Evolutionary conservation across 2,113 vertebrate species (phyloP), one percentile per base, ranked within the genome.

Genomic region (Paralichthys olivaceus): DNA sequence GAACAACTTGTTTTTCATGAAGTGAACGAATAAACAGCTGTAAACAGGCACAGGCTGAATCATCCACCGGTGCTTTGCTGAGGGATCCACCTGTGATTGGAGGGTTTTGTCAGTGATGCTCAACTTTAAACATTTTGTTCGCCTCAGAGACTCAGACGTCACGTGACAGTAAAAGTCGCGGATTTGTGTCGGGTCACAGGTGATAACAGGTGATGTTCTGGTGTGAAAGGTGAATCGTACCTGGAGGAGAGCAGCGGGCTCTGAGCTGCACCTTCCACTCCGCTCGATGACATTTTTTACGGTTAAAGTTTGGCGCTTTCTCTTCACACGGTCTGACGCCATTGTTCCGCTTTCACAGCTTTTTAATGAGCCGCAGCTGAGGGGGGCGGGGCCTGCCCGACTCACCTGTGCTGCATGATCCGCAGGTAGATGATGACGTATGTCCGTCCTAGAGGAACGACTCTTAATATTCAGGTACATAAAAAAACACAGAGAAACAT

Each of bases 241-340:
- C 94, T 93, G 75, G 85, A 79, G 65, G 92, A 91, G 60, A 87
- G 80, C 81, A 78, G 86, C 62, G 94, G 93, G 72, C 90, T 93
- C 67, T 84, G 90, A 15, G 84, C 81, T 45, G 88, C 76, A 4
- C 89, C 56, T 72, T 93, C 91, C 77, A 92, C 85, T 81, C 82
- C 58, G 53, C 84, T 90, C 34, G 75, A 79, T 66, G 92, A 93
- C 88, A 90, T 92, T 15, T 8, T 25, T 37, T 20, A 45, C 57
- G 20, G 43, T 60, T 76, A 77, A 67, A 62, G 54, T 69, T 77
- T 79, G 47, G 85, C 81, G 74, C 83, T 88, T 75, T 68, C 66
- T 0, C 61, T 82, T 81, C 72, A 64, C 22, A 68, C 53, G 62
- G 72, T 80, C 81, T 68, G 66, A 77, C 68, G 43, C 5, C 67